Evolutionary conservation across 2,888 invertebrate species (phyloP), one percentile per base, ranked within the genome.

Genomic region (Lucinisca nassula): DNA sequence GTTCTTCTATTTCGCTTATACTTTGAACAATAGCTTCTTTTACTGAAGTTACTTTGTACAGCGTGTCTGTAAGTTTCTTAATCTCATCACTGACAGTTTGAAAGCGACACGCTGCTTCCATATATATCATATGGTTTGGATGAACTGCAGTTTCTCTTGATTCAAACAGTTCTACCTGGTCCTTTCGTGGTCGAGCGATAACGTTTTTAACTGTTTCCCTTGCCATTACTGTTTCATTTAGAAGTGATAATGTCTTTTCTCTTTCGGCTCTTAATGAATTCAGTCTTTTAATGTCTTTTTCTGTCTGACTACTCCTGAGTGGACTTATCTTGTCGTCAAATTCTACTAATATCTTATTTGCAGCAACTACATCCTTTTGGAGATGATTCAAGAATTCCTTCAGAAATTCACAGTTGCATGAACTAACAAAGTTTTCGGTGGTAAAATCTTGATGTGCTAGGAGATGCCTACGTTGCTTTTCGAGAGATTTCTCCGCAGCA

Each of bases 131-230:
- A 82, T 95, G 94, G 32, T 67, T 30, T 55, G 92, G 86, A 6
- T 49, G 73, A 30, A 75, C 72, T 1, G 67, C 32, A 35, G 67
- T 10, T 24, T 79, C 49, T 74, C 73, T 90, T 12, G 88, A 88
- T 58, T 87, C 88, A 24, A 72, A 79, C 27, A 80, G 89, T 49
- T 87, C 90, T 27, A 86, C 77, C n/a, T 84, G 83, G 55, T 87
- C 87, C 0, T 82, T 75, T 77, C 88, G 84, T 12, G 8, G 88
- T 72, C 93, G 78, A 8, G 79, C 79, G 14, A 92, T 88, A 14
- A 92, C 93, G 80, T 94, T 93, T 73, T 91, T 93, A 0, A 95
- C 90, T 49, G 92, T 92, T 83, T 95, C 95, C 32, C 94, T 87
- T 6, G 93, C 92, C 30, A 73, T 83, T 70, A 93, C 85, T 24